Evolutionary conservation across 2,888 invertebrate genomes (phyloP), one percentile per base, ranked within the genome.

Genomic region (Agrypnus murinus): DNA sequence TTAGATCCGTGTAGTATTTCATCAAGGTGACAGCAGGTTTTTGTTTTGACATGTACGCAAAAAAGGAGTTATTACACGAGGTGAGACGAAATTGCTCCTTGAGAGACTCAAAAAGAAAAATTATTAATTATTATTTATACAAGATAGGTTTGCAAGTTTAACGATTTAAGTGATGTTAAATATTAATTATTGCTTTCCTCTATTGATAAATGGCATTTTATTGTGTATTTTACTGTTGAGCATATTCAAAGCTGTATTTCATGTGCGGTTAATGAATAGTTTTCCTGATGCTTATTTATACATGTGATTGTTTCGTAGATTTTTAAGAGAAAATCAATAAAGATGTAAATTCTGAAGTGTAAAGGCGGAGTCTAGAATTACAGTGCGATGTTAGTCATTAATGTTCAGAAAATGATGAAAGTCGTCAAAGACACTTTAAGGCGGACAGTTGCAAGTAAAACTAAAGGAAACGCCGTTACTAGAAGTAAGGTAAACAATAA

Each of bases 1-100:
- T 69, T 60, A 62, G 65, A 45, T 15, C 67, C 43, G 14, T 48
- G 32, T 43, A 63, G 46, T 69, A 63, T 63, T 69, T 69, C 69
- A 69, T 55, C 63, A 69, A 55, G 55, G 55, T 55, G 36, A 15
- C 55, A 6, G 25, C 25, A 25, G 25, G 5, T 25, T 25, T 25
- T n/a, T n/a, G n/a, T n/a, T n/a, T n/a, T n/a, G n/a, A n/a, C n/a
- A n/a, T n/a, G n/a, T n/a, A n/a, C n/a, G n/a, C n/a, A n/a, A n/a
- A n/a, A n/a, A n/a, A n/a, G n/a, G n/a, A n/a, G n/a, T n/a, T n/a
- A n/a, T n/a, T n/a, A n/a, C n/a, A n/a, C n/a, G n/a, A n/a, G n/a
- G n/a, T n/a, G n/a, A n/a, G n/a, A n/a, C n/a, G n/a, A n/a, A n/a
- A n/a, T n/a, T n/a, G n/a, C n/a, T n/a, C n/a, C n/a, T n/a, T n/a